Conservation (phyloP, 2,888 invertebrate genomes). For the Hololepta plana region DNA sequence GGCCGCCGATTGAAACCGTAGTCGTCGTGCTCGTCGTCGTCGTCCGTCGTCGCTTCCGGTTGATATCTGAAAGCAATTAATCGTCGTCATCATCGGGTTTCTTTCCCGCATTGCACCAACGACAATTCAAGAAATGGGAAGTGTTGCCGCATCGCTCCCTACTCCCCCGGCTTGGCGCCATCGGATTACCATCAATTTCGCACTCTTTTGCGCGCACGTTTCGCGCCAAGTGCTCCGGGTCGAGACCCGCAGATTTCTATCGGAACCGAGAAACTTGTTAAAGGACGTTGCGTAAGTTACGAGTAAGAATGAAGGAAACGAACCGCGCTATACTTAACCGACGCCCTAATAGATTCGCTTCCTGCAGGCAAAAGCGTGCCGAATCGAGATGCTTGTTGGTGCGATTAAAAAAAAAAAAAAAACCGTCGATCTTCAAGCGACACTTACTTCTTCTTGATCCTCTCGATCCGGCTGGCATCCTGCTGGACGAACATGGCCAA, state of each 20-base stretch:
- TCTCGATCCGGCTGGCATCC: conserved; percentile 63
- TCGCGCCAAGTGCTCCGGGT: no score
- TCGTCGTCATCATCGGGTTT: no score
- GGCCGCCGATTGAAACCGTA: conserved; percentile 82
- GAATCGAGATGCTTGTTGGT: conserved; percentile 1
- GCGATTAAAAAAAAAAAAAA: conserved; percentile 6
- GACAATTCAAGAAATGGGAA: conserved; percentile 1
- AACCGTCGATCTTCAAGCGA: conserved; percentile 18
- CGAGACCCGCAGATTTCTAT: no score
- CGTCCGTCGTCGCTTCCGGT: conserved; percentile 32
- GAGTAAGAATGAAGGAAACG: no score
- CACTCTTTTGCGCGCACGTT: no score
- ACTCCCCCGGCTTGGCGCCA: no score
- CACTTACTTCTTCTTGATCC: conserved; percentile 50
- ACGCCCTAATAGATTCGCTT: no score
- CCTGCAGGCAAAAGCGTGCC: conserved; percentile 2
- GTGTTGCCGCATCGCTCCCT: no score
- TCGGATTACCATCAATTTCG: no score
- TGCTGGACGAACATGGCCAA: conserved; percentile 71
- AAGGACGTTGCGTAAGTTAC: no score
- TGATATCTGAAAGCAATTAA: conserved; percentile 33
- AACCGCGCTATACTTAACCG: no score
- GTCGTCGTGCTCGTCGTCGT: conserved; percentile 71
- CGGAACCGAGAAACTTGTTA: no score
- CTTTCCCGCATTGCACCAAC: not conserved